Percentiles rank a stretch among this genome's conserved stretches.
Conservation (phyloP, 1,140 invertebrate genomes). For the Drosophila littoralis region DNA sequence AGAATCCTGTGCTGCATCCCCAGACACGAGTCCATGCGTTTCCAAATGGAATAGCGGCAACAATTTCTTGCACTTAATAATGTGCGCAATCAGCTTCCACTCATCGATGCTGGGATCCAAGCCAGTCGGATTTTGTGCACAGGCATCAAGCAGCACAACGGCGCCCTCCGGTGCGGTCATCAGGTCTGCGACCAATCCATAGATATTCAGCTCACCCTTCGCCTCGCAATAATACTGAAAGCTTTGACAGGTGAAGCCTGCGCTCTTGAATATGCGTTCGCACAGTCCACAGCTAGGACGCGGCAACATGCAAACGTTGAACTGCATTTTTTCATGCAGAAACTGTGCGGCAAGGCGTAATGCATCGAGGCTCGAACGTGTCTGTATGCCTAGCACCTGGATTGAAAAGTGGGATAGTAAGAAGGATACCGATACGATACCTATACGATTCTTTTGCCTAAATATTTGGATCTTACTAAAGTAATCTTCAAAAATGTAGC, state of each 20-base stretch:
- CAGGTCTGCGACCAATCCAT: slow-evolving; percentile 93
- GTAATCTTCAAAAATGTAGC: too few species aligned
- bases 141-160: slow-evolving; percentile 96
- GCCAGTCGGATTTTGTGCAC: slow-evolving; percentile 99
- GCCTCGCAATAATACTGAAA: slow-evolving; percentile 96
- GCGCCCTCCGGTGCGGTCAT: slow-evolving; percentile 92
- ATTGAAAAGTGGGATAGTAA: background rate
- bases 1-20: slow-evolving; percentile 95
- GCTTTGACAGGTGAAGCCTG: slow-evolving; percentile 92
- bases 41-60: slow-evolving; percentile 97
- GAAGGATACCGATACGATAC: background rate
- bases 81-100: slow-evolving; percentile 92
- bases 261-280: slow-evolving; percentile 93
- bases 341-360: slow-evolving; percentile 95
- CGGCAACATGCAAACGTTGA: slow-evolving; percentile 93
- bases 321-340: slow-evolving; percentile 89
- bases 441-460: too few species aligned
- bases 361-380: slow-evolving; percentile 96
- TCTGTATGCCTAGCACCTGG: slow-evolving; percentile 94
- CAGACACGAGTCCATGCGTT: slow-evolving; percentile 98
- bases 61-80: slow-evolving; percentile 88
- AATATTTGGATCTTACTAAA: too few species aligned
- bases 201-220: slow-evolving; percentile 91
- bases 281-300: slow-evolving; percentile 98
- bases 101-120: slow-evolving; percentile 93